Conservation (phyloP, 1,140 invertebrate genomes). For the Nixonia krombeini region DNA sequence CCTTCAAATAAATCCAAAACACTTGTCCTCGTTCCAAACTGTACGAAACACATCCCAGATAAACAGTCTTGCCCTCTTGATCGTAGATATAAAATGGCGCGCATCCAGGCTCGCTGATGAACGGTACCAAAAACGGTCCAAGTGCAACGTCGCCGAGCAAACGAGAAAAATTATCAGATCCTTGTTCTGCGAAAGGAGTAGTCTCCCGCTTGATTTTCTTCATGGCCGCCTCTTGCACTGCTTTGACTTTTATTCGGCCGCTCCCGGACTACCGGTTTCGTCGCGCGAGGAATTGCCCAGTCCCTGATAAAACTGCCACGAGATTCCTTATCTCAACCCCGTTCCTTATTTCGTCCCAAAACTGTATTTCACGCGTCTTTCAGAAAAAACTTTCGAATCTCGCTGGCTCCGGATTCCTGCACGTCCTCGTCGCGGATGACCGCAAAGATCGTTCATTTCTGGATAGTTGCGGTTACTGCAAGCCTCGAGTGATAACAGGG, state of each 20-base stretch:
- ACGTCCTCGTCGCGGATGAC: conserved; percentile 17
- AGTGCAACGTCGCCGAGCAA: conserved; percentile 34
- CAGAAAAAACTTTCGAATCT: conserved; percentile 27
- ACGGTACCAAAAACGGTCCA: conserved; percentile 18
- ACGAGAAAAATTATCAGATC: conserved; percentile 45
- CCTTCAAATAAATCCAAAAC: too few relatives aligned
- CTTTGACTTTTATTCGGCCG: too few relatives aligned
- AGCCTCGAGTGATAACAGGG: too few relatives aligned
- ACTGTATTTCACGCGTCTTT: conserved; percentile 38
- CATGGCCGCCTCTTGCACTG: too few relatives aligned
- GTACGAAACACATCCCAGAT: neutral
- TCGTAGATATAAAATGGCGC: conserved; percentile 28
- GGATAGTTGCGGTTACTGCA: too few relatives aligned
- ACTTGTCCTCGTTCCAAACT: too few relatives aligned
- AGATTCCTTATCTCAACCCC: conserved; percentile 36
- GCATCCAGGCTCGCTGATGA: conserved; percentile 13
- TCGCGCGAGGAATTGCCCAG: too few relatives aligned
- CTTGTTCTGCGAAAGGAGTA: conserved; percentile 25
- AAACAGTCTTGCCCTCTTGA: conserved; percentile 5
- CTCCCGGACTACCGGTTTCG: too few relatives aligned
- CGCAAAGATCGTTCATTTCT: conserved; percentile 31
- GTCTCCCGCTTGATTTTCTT: conserved; percentile 18
- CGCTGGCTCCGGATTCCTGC: conserved; percentile 22
- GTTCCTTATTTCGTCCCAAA: conserved; percentile 26
- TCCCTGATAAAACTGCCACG: conserved; percentile 17